Percentiles rank a stretch among this genome's conserved stretches.
Conservation (phyloP, 2,113 vertebrate species). For the Protomyctophum bolini region DNA sequence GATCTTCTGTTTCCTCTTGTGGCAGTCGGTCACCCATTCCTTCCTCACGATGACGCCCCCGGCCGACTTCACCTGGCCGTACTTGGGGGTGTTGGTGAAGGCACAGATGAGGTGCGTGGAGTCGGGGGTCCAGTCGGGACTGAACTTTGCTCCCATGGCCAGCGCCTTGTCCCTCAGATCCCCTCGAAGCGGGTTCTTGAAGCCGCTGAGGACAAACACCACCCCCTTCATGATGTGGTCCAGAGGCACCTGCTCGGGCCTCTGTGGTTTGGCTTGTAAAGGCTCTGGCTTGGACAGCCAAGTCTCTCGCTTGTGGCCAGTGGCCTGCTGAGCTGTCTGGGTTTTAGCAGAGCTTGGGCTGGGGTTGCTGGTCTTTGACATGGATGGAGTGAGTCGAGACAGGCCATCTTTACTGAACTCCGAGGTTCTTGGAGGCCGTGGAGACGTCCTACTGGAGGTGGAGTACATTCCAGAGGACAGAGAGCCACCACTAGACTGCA, state of each 20-base stretch:
- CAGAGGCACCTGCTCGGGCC: slow-evolving; percentile 63
- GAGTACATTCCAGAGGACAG: slow-evolving; percentile 46
- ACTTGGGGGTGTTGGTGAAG: slow-evolving; percentile 93
- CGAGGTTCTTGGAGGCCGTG: slow-evolving; percentile 83
- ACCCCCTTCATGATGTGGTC: slow-evolving; percentile 82
- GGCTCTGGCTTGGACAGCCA: slow-evolving; percentile 51
- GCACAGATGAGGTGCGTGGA: slow-evolving; percentile 92
- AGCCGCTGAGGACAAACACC: slow-evolving; percentile 91
- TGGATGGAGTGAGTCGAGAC: slow-evolving; percentile 44
- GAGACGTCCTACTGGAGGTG: slow-evolving; percentile 52
- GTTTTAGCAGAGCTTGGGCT: slow-evolving; percentile 63
- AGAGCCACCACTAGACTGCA: slow-evolving; percentile 74
- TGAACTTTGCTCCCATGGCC: slow-evolving; percentile 88
- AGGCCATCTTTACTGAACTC: slow-evolving; percentile 84
- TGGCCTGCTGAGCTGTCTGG: slow-evolving; percentile 55
- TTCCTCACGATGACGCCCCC: slow-evolving; percentile 89
- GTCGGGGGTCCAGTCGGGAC: slow-evolving; percentile 86
- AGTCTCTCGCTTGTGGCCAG: slow-evolving; percentile 59
- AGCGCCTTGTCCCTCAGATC: slow-evolving; percentile 90
- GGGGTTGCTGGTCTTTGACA: slow-evolving; percentile 64
- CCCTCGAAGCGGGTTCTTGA: slow-evolving; percentile 89
- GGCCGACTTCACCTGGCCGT: slow-evolving; percentile 87
- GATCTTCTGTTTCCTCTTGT: slow-evolving; percentile 82
- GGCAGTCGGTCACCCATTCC: slow-evolving; percentile 90
- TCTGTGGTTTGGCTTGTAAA: slow-evolving; percentile 51